A percentile compares a stretch with the other conserved stretches of the same genome.
Evolutionary conservation across 2,888 invertebrate genomes (phyloP).

Genomic region (Synanthedon vespiformis): DNA sequence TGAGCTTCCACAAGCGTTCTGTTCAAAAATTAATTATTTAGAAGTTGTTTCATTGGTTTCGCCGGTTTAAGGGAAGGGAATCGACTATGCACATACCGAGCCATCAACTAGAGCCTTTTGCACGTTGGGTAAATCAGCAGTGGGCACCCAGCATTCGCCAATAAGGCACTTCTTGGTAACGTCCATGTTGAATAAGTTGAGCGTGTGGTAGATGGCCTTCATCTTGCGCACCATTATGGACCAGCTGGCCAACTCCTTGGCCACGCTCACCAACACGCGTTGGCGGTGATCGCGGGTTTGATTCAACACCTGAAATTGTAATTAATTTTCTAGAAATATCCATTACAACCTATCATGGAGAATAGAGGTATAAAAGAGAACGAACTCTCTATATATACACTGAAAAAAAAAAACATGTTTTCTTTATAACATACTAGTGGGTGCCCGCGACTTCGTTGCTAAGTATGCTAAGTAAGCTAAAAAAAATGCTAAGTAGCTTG

Average conservation of each 20-base stretch:
- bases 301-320: conserved; percentile 75
- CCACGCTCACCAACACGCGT: conserved; percentile 86
- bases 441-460: no score
- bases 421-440: no score
- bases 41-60: not conserved
- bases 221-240: conserved; percentile 90
- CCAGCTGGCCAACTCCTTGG: conserved; percentile 91
- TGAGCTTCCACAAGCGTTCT: conserved; percentile 83
- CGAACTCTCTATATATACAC: no score
- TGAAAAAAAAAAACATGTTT: no score
- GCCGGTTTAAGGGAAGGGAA: no score
- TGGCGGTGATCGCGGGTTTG: conserved; percentile 95
- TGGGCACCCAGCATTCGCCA: conserved; percentile 88
- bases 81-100: conserved; percentile 70
- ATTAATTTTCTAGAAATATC: not conserved
- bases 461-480: no score
- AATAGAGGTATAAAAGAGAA: not conserved
- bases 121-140: conserved; percentile 78
- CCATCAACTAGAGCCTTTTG: conserved; percentile 84
- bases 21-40: conserved; percentile 2
- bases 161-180: conserved; percentile 89
- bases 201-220: conserved; percentile 92
- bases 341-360: not conserved
- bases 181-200: conserved; percentile 89
- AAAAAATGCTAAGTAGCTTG: no score